Percentiles rank a stretch among this genome's conserved stretches.
Conservation (phyloP, 1,140 invertebrate genomes). For the Saccostrea glomerata region DNA sequence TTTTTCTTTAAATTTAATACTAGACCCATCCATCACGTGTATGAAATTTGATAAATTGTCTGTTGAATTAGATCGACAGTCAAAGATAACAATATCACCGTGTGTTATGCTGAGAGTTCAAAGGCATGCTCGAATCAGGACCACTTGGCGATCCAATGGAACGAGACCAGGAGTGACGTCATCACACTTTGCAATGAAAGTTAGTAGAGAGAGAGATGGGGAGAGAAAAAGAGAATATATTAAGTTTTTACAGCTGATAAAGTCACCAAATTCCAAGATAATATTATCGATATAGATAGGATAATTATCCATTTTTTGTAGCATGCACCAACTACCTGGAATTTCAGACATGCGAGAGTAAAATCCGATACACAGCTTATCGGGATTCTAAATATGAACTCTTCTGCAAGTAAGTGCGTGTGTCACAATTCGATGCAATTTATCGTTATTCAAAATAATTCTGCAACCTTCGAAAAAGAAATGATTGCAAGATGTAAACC, state of each 20-base stretch:
- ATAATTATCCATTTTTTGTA: neutral
- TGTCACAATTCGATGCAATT: neutral
- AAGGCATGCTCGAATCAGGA: neutral
- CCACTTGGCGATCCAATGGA: neutral
- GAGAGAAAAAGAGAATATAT: neutral
- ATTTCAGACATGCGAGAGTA: constrained; percentile 24
- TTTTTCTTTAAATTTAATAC: too few relatives aligned
- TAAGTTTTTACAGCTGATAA: neutral
- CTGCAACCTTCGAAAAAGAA: too few relatives aligned
- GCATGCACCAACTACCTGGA: constrained; percentile 11
- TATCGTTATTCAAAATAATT: neutral
- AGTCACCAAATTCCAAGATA: neutral
- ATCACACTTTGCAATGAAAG: neutral
- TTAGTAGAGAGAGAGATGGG: neutral
- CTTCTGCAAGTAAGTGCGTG: neutral
- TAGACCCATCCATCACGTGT: too few relatives aligned
- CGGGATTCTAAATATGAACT: constrained; percentile 7
- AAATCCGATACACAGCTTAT: neutral
- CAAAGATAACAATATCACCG: neutral
- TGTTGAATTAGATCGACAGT: neutral
- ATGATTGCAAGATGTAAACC: too few relatives aligned
- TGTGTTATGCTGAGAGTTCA: neutral
- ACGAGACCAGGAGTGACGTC: neutral
- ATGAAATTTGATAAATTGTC: neutral
- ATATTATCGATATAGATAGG: neutral